Evolutionary conservation across 2,888 invertebrate genomes (phyloP).

Genomic region (Cepaea hortensis): DNA sequence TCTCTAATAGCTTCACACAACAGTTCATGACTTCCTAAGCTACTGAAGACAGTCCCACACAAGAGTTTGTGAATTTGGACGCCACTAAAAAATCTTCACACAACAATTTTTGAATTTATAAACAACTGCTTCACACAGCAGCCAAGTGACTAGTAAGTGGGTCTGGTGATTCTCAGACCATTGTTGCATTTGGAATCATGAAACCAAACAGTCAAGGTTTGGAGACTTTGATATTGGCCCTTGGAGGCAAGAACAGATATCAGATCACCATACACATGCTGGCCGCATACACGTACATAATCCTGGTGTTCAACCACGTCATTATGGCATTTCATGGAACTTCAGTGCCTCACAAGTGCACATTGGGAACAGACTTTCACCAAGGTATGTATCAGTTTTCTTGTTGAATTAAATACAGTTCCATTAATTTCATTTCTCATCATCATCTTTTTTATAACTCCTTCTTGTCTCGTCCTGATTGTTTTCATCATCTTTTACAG

Average conservation of each 20-base stretch:
- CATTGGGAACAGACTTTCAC: conserved; percentile 11
- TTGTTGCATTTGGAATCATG: not conserved
- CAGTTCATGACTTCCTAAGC: no score
- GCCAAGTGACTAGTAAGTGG: not conserved
- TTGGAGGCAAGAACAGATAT: conserved; percentile 64
- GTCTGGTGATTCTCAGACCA: no score
- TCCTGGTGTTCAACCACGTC: conserved; percentile 69
- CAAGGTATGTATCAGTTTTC: conserved; percentile 4
- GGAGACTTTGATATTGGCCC: conserved; percentile 59
- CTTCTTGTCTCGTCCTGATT: no score
- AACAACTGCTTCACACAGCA: not conserved
- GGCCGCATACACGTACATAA: conserved; percentile 66
- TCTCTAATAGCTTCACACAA: no score
- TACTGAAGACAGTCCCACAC: no score
- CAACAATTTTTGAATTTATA: no score
- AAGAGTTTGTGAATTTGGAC: no score
- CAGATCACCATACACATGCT: conserved; percentile 65
- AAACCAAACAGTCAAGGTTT: conserved; percentile 38
- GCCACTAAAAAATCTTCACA: no score
- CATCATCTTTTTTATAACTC: not conserved
- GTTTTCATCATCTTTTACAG: no score
- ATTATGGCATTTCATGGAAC: conserved; percentile 70
- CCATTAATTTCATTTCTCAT: not conserved
- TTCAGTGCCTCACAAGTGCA: conserved; percentile 58
- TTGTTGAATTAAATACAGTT: not conserved